Evolutionary conservation across 2,797 vertebrate genomes (phyloP).

Genomic region (Yasuhikotakia modesta): DNA sequence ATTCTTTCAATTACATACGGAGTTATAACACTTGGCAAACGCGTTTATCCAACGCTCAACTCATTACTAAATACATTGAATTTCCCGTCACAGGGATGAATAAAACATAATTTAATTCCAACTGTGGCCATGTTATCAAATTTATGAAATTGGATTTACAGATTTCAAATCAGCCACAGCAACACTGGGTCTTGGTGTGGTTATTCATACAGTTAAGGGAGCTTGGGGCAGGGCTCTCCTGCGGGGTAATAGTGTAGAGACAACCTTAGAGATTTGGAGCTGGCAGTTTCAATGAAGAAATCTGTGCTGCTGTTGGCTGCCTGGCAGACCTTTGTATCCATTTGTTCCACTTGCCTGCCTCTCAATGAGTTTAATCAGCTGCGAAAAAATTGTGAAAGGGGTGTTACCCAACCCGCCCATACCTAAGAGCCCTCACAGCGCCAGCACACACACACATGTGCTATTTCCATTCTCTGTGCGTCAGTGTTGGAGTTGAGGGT

Average conservation of each 20-base stretch:
- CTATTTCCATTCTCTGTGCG: slow-evolving; percentile 74
- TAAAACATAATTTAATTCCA: slow-evolving; percentile 43
- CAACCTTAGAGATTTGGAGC: slow-evolving; percentile 72
- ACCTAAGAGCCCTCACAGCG: slow-evolving; percentile 75
- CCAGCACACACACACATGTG: slow-evolving; percentile 36
- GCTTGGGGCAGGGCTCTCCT: slow-evolving; percentile 70
- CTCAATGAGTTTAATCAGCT: slow-evolving; percentile 93
- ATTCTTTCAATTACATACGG: slow-evolving; percentile 8
- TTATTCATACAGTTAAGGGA: slow-evolving; percentile 64
- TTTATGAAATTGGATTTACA: slow-evolving; percentile 43
- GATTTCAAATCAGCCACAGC: slow-evolving; percentile 46
- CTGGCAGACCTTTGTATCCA: slow-evolving; percentile 87
- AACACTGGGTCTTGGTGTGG: slow-evolving; percentile 65
- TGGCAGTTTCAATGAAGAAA: slow-evolving; percentile 80
- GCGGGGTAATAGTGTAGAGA: slow-evolving; percentile 75
- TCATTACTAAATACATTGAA: slow-evolving; percentile 30
- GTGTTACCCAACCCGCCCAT: slow-evolving; percentile 81
- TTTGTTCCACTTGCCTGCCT: slow-evolving; percentile 87
- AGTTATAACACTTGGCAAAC: slow-evolving; percentile 4
- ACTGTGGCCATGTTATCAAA: slow-evolving; percentile 35
- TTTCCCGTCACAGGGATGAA: slow-evolving; percentile 36
- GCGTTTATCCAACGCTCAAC: slow-evolving; percentile 32
- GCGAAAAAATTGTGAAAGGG: slow-evolving; percentile 83
- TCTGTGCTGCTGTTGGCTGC: slow-evolving; percentile 82
- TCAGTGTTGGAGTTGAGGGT: slow-evolving; percentile 79